Evolutionary conservation across 2,888 invertebrate genomes (phyloP).

Genomic region (Orthosia incerta): DNA sequence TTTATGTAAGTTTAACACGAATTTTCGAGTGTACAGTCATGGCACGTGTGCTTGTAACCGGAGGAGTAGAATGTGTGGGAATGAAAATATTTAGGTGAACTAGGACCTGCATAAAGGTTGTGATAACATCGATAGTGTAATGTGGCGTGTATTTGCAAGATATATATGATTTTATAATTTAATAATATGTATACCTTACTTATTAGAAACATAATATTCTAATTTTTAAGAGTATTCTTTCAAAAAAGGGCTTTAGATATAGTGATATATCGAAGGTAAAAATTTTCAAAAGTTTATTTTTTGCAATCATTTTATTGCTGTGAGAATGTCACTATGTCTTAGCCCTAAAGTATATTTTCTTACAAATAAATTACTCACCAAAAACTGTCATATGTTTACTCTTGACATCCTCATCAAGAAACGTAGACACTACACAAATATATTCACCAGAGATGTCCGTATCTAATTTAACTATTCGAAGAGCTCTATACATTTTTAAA

Average conservation of each 20-base stretch:
- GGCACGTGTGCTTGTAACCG: constrained; percentile 46
- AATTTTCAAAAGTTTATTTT: too few relatives aligned
- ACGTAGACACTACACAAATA: constrained; percentile 94
- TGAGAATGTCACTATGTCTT: too few relatives aligned
- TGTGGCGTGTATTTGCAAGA: not conserved
- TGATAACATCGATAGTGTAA: constrained; percentile 18
- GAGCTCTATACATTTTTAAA: constrained; percentile 93
- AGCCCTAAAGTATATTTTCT: too few relatives aligned
- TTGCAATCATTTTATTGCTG: too few relatives aligned
- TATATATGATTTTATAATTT: not conserved
- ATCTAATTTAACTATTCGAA: constrained; percentile 93
- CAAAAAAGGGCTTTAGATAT: too few relatives aligned
- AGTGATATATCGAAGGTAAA: too few relatives aligned
- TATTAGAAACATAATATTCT: too few relatives aligned
- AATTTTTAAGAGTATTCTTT: too few relatives aligned
- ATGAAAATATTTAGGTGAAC: constrained; percentile 41
- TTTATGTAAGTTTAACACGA: constrained; percentile 59
- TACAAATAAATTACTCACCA: constrained; percentile 87
- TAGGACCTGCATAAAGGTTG: constrained; percentile 1
- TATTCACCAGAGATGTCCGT: constrained; percentile 94
- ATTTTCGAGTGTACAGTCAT: constrained; percentile 55
- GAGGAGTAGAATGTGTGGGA: constrained; percentile 38
- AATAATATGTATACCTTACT: too few relatives aligned
- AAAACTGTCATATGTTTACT: constrained; percentile 93
- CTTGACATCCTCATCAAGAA: constrained; percentile 93